Conservation (phyloP, 2,888 invertebrate genomes). For the Latrodectus hesperus region DNA sequence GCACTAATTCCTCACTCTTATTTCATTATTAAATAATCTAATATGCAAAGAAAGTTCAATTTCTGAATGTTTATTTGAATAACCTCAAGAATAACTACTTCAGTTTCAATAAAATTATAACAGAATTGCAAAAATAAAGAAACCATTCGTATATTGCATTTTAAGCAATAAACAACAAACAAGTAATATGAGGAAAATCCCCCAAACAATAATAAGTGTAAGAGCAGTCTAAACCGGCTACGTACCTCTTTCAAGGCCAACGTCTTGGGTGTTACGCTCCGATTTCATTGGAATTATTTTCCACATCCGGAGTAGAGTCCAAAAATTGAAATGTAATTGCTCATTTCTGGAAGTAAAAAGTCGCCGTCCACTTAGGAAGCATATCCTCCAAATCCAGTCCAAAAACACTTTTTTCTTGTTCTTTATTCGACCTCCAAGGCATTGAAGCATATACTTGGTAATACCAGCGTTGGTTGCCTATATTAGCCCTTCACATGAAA, state of each 20-base stretch:
- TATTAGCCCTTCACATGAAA: no score
- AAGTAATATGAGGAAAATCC: no score
- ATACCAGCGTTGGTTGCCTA: neutral
- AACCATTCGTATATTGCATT: no score
- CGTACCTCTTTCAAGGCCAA: slow-evolving; percentile 38
- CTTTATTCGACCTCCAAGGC: neutral
- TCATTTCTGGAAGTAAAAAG: slow-evolving; percentile 14
- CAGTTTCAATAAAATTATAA: no score
- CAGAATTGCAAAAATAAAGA: no score
- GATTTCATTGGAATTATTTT: slow-evolving; percentile 40
- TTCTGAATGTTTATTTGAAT: no score
- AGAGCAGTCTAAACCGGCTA: slow-evolving; percentile 17
- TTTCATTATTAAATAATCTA: no score
- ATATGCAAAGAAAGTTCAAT: no score
- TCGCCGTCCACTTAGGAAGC: neutral
- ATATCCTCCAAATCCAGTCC: neutral
- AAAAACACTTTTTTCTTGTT: neutral
- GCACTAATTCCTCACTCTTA: no score
- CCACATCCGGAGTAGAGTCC: slow-evolving; percentile 42
- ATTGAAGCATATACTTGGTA: neutral
- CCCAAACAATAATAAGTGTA: no score
- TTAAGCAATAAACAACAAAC: no score
- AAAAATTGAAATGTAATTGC: slow-evolving; percentile 26
- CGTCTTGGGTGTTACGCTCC: slow-evolving; percentile 33
- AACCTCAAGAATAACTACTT: no score